Evolutionary conservation across 2,797 vertebrate genomes (phyloP), one percentile per base, ranked within the genome.

Genomic region (Heteromormyrus szaboi): DNA sequence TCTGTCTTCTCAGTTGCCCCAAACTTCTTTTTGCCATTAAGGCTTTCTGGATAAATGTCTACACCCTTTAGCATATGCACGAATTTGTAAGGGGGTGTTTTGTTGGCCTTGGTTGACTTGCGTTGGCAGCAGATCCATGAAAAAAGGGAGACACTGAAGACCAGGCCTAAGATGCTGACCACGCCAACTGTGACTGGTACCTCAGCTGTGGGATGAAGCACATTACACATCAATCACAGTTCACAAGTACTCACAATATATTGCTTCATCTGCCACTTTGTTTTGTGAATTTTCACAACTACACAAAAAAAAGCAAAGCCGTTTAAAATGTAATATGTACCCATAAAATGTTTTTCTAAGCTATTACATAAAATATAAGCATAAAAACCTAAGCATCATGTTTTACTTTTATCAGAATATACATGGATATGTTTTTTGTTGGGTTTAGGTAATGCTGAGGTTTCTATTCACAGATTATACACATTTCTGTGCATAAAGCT

Each of bases 61-160:
- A 99, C 97, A 17, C 99, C 99, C 91, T 99, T 99, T 81, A 99
- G 96, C 95, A 99, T 99, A 93, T 99, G 99, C 79, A 99, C 98
- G 92, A 99, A 99, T 93, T 99, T 99, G 92, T 99, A 99, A 0
- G 98, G 97, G 87, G 98, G 98, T 2, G 97, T 98, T 92, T 98
- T 99, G 94, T 96, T 97, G 88, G 97, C 95, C 93, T 99, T 99
- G 68, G 96, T 95, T 91, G 97, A 97, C 94, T 99, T 99, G 90
- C 98, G 97, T 90, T 99, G 99, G 92, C 98, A 99, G 94, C 99
- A 99, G 94, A 99, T 99, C 99, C 98, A 99, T 19, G 98, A 96
- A 91, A 99, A 99, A 72, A 98, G 96, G 44, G 98, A 99, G 81
- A 97, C 96, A 84, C 97, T 97, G 96, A 99, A 99, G 94, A 99